A percentile compares a stretch with the other conserved stretches of the same genome.
Conservation (phyloP, 2,888 invertebrate species). For the Zele albiditarsus region DNA sequence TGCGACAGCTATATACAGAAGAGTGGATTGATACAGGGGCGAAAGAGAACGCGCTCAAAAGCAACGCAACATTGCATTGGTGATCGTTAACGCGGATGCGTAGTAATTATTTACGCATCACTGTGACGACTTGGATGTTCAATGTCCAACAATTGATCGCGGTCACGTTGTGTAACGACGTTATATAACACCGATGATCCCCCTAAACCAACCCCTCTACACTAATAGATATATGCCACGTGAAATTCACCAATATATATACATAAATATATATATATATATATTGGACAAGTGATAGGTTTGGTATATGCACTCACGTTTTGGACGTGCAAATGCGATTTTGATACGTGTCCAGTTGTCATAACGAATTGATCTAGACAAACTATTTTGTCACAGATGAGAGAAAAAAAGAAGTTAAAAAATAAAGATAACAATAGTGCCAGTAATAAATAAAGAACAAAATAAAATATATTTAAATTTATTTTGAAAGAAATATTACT, state of each 20-base stretch:
- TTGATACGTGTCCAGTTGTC: not conserved
- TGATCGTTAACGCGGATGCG: constrained; percentile 51
- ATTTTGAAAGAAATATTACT: constrained; percentile 3
- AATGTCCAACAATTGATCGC: constrained; percentile 32
- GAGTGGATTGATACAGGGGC: not conserved
- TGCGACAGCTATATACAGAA: not conserved
- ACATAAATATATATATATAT: not conserved
- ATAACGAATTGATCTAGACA: not conserved
- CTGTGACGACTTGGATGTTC: constrained; percentile 46
- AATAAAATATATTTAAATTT: not conserved
- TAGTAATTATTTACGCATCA: constrained; percentile 60
- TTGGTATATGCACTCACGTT: constrained; percentile 7
- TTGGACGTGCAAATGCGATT: constrained; percentile 3
- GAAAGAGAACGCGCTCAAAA: not conserved
- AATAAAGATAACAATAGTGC: not conserved
- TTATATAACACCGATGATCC: not conserved
- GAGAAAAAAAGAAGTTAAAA: not conserved
- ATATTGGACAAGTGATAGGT: not conserved
- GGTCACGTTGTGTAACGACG: constrained; percentile 18
- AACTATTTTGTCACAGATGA: not conserved
- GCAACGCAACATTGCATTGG: constrained; percentile 43
- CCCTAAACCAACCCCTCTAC: constrained; percentile 25
- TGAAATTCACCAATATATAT: not conserved
- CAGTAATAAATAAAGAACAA: not conserved
- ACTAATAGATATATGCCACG: too few relatives aligned